phyloP scores from a whole-genome alignment of 2,888 invertebrate species.

The Amaurobius ferox region DNA sequence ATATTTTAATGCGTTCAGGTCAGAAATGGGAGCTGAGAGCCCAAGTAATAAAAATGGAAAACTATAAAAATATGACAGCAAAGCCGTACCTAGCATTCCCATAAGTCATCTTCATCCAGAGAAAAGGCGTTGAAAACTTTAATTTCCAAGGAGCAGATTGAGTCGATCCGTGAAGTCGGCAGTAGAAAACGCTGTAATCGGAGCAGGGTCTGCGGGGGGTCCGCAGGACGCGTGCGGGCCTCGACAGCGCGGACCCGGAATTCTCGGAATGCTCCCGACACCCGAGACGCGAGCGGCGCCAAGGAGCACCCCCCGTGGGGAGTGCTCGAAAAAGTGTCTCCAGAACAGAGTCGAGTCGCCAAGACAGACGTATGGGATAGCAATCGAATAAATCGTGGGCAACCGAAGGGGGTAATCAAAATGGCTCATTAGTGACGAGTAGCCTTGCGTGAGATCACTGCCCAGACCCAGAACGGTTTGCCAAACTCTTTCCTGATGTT shows the following conservation, averaged over 20 bases:
- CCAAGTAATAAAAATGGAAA: too few relatives aligned
- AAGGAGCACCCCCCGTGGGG: not conserved
- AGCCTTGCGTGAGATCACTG: constrained; percentile 5
- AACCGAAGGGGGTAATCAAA: constrained; percentile 17
- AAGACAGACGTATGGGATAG: not conserved
- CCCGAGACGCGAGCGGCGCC: constrained; percentile 25
- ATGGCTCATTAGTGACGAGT: constrained; percentile 5
- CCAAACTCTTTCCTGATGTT: not conserved
- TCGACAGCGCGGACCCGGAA: constrained; percentile 17
- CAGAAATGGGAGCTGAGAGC: too few relatives aligned
- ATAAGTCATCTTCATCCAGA: too few relatives aligned
- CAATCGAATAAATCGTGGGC: not conserved
- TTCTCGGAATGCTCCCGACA: constrained; percentile 53
- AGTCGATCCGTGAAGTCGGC: not conserved
- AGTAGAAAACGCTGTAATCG: not conserved
- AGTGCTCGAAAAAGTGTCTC: constrained; percentile 23
- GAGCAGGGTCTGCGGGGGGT: constrained; percentile 35
- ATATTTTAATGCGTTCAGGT: too few relatives aligned
- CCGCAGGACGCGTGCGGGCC: constrained; percentile 11
- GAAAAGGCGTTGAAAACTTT: constrained; percentile 5
- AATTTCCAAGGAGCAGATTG: not conserved
- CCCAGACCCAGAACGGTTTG: not conserved
- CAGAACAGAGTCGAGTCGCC: not conserved
- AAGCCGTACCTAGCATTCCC: too few relatives aligned
- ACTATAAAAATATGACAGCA: too few relatives aligned